Evolutionary conservation across 2,888 invertebrate genomes (phyloP), one percentile per base, ranked within the genome.

Genomic region (Epinotia ramella): DNA sequence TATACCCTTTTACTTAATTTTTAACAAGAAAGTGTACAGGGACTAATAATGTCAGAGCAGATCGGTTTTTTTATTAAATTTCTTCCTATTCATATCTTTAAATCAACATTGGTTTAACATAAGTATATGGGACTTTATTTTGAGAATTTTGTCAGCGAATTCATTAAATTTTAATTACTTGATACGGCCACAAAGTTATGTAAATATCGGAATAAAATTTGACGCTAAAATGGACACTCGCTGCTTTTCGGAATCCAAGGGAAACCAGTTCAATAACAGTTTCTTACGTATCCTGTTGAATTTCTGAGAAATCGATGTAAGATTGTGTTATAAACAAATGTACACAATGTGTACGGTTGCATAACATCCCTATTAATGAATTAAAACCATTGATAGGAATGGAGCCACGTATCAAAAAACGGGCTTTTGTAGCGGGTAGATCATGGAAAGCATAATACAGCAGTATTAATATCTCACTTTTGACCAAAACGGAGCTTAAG

Each of bases 211-310:
- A n/a, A 33, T 71, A 18, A 70, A 49, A 65, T 59, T 18, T 59
- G n/a, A 1, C 40, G 16, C n/a, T 60, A 53, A 40, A 56, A 57
- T 40, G 16, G 46, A 33, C 65, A 20, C 46, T 59, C 3, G 40
- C 18, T 49, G 60, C 44, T 75, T 75, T 75, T 53, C 57, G 60
- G 65, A 75, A 71, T 65, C 60, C 65, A 53, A 62, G 72, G 67
- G 72, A 72, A 76, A 76, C 76, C 76, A 76, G 76, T 76, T 67
- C 57, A 76, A 72, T 76, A 76, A 72, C 62, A 57, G 72, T 46
- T 76, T 33, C n/a, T 49, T 65, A 72, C 60, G 65, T 56, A 76
- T 76, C 76, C 76, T 76, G 71, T 44, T 76, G 60, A 60, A 44
- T 62, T 76, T 57, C 76, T 33, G 24, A 72, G 76, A 76, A 75